These are phyloP conservation scores for human DNA, from an alignment of 2,113 vertebrate genomes.

Conservation along the genomic window DNA sequence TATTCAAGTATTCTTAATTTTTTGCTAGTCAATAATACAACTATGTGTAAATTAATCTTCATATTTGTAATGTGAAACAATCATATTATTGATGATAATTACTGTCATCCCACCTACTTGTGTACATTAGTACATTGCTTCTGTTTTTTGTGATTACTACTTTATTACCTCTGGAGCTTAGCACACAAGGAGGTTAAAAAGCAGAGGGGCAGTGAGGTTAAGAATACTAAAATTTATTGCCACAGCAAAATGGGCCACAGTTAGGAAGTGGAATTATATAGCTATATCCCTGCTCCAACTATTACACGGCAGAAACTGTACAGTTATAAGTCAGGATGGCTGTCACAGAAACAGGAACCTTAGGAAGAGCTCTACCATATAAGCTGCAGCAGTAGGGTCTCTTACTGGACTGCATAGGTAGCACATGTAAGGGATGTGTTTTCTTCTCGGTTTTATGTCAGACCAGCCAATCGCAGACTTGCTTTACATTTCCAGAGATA, in stretches of 20 bases:
- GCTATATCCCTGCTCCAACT: not conserved
- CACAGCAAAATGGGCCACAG: not conserved
- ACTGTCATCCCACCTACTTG: not conserved
- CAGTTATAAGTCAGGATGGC: not conserved
- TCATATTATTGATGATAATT: conserved; percentile 13
- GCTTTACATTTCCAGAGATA: not conserved
- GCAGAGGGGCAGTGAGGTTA: not conserved
- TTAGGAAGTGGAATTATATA: not conserved
- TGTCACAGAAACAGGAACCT: not conserved
- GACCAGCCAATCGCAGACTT: not conserved
- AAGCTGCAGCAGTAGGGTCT: not conserved
- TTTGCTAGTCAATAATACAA: not conserved
- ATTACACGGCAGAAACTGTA: not conserved
- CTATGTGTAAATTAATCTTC: not conserved
- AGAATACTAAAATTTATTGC: not conserved
- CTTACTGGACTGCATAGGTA: not conserved
- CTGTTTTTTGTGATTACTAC: not conserved
- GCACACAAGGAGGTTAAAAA: not conserved
- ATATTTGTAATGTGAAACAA: conserved; percentile 18
- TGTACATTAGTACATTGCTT: not conserved
- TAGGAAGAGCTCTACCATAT: not conserved
- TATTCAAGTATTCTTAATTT: not conserved
- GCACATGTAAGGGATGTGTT: not conserved
- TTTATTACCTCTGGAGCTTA: not conserved
- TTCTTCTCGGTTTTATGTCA: conserved; percentile 12